These are phyloP conservation scores for Erebia epiphron DNA, from an alignment of 2,888 invertebrate species.

Conservation along the genomic window DNA sequence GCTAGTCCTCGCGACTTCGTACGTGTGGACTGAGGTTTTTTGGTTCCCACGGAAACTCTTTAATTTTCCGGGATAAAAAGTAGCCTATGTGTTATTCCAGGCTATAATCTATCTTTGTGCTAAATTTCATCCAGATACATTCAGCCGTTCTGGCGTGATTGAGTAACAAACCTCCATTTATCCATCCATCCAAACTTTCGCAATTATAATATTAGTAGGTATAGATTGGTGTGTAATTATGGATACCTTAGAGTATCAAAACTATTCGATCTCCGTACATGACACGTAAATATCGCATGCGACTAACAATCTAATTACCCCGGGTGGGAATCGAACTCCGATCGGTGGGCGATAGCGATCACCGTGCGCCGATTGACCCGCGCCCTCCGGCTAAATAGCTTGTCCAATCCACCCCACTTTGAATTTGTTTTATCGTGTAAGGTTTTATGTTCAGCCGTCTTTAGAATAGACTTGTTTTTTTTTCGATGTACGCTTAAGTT, in stretches of 20 bases:
- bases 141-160: too few relatives aligned
- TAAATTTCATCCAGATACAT: too few relatives aligned
- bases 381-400: slow-evolving; percentile 38
- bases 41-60: too few relatives aligned
- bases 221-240: too few relatives aligned
- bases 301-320: slow-evolving; percentile 81
- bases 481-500: neutral
- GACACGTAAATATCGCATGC: slow-evolving; percentile 78
- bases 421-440: slow-evolving; percentile 27
- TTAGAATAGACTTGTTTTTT: neutral
- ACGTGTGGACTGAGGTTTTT: too few relatives aligned
- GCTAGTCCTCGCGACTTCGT: too few relatives aligned
- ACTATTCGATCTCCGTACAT: slow-evolving; percentile 44
- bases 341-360: slow-evolving; percentile 72
- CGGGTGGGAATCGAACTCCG: slow-evolving; percentile 80
- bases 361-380: slow-evolving; percentile 56
- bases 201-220: too few relatives aligned
- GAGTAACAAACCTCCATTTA: too few relatives aligned
- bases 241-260: slow-evolving; percentile 58
- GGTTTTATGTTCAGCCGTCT: slow-evolving; percentile 10
- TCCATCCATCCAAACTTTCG: too few relatives aligned
- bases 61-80: too few relatives aligned
- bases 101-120: too few relatives aligned
- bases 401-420: slow-evolving; percentile 32
- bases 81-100: too few relatives aligned